Percentiles rank a stretch among this genome's conserved stretches.
These are phyloP conservation scores for Drosophila biarmipes DNA, from an alignment of 1,140 invertebrate genomes.

Conservation along the genomic window DNA sequence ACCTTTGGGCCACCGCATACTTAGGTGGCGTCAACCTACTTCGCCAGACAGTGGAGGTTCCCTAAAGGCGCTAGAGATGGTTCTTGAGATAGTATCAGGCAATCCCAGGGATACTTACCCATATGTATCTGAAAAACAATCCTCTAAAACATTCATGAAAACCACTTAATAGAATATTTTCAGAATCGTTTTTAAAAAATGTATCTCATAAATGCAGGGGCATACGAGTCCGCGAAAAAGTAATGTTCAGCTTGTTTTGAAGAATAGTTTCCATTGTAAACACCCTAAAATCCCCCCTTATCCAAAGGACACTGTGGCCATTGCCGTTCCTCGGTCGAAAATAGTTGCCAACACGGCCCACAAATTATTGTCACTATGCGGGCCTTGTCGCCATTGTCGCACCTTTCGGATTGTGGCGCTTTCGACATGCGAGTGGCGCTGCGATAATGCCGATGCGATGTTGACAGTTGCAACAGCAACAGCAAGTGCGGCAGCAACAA, in stretches of 20 bases:
- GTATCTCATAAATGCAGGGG: too few species aligned
- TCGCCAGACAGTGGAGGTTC: slow-evolving; percentile 31
- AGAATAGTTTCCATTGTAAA: too few species aligned
- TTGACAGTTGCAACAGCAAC: slow-evolving; percentile 11
- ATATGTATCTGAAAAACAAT: too few species aligned
- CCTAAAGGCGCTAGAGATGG: background rate
- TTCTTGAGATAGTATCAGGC: background rate
- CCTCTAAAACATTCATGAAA: too few species aligned
- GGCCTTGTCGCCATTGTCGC: slow-evolving; percentile 54
- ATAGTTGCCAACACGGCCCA: slow-evolving; percentile 67
- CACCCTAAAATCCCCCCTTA: background rate
- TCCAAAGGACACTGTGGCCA: slow-evolving; percentile 22
- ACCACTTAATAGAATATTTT: too few species aligned
- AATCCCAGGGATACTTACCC: background rate
- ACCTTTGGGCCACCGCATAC: slow-evolving; percentile 72
- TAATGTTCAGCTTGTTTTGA: too few species aligned
- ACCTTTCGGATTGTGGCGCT: slow-evolving; percentile 58
- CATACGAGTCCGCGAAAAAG: too few species aligned
- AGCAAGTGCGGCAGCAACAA: background rate
- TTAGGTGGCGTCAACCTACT: slow-evolving; percentile 82
- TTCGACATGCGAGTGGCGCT: slow-evolving; percentile 41
- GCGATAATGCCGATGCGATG: slow-evolving; percentile 37
- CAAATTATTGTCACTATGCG: slow-evolving; percentile 72
- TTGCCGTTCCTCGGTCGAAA: slow-evolving; percentile 49
- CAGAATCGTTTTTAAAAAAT: too few species aligned